Evolutionary conservation across 2,113 vertebrate species (phyloP), one percentile per base, ranked within the genome.

Genomic region (Onychorhynchus coronatus): DNA sequence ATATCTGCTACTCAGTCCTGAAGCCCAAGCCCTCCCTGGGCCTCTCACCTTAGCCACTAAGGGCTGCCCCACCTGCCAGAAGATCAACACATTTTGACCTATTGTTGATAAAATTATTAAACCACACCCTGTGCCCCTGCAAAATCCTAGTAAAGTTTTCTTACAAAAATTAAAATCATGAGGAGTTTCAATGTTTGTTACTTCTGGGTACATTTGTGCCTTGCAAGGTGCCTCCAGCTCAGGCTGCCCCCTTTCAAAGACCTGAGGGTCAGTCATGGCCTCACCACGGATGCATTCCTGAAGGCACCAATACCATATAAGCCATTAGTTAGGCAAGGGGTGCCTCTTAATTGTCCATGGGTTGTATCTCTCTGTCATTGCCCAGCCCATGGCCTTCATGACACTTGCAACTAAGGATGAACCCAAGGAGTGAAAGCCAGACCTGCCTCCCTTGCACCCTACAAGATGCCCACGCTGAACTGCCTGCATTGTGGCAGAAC

Each of bases 401-500:
- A 44, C 9, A 27, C 27, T n/a, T 59, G 35, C 35, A 67, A 53
- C 59, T 74, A 50, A 1, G 1, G 35, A 58, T 56, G 49, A 85
- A 71, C 30, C 20, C 47, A 91, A 42, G 33, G 12, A 55, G 18
- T 33, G n/a, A 46, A 84, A 77, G 20, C 25, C 59, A 62, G 31
- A 58, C 20, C 20, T 47, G 14, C 9, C 37, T 75, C 33, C 52
- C 18, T 35, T 58, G 72, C 4, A 12, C 8, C 19, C 55, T 62
- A 14, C 42, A 50, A 46, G 31, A 35, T 37, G 46, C 14, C 21
- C 23, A 33, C 0, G 0, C 20, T 8, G 12, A 31, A 31, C 49
- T n/a, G 49, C 19, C 41, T 79, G 44, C 31, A 27, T 9, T 0
- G 0, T 12, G 37, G 47, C 23, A 63, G 47, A 66, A 37, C 28